Conservation (phyloP, 2,888 invertebrate species). For the Escarpia spicata region DNA sequence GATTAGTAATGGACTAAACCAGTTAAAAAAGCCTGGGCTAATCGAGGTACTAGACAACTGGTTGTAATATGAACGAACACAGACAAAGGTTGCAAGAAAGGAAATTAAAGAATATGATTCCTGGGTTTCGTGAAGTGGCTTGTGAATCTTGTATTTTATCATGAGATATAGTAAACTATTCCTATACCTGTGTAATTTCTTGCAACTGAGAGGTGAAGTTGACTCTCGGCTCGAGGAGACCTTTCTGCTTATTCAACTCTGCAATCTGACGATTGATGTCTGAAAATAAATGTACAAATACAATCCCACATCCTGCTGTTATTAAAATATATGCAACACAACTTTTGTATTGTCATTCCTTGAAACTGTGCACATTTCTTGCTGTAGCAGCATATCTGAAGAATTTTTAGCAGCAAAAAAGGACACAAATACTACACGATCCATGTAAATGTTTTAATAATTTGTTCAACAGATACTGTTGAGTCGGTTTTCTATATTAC, state of each 20-base stretch:
- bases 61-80: neutral
- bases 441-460: too few relatives aligned
- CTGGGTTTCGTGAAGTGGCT: neutral
- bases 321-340: neutral
- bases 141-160: neutral
- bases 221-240: slow-evolving; percentile 72
- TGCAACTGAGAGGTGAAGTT: slow-evolving; percentile 69
- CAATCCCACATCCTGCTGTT: neutral
- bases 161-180: neutral
- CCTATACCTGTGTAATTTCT: slow-evolving; percentile 27
- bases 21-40: too few relatives aligned
- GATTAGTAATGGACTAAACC: too few relatives aligned
- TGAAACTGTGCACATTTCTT: neutral
- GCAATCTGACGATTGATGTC: slow-evolving; percentile 75
- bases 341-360: neutral
- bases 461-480: too few relatives aligned
- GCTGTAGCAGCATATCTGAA: neutral
- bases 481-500: too few relatives aligned
- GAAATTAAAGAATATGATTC: neutral
- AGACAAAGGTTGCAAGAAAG: neutral
- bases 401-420: too few relatives aligned
- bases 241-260: slow-evolving; percentile 73
- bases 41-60: slow-evolving; percentile 21
- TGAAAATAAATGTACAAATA: slow-evolving; percentile 56
- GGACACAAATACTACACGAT: too few relatives aligned